These are phyloP conservation scores for Terrapene triunguis DNA, from an alignment of 2,113 vertebrate genomes.

Conservation along the genomic window DNA sequence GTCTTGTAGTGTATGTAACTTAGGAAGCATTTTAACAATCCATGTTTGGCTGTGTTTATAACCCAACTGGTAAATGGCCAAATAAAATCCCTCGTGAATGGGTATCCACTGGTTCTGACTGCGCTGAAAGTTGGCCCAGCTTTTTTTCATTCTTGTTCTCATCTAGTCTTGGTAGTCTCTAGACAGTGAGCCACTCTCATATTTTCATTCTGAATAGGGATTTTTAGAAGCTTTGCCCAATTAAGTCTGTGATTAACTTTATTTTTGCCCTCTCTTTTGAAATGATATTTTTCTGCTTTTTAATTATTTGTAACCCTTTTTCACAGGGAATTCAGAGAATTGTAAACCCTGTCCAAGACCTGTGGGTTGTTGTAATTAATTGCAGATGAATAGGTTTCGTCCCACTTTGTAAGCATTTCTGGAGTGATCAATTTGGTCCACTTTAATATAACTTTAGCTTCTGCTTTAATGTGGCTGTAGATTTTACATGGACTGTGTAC, in stretches of 20 bases:
- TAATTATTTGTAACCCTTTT: constrained; percentile 22
- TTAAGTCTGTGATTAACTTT: constrained; percentile 21
- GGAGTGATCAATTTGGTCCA: constrained; percentile 18
- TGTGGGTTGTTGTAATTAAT: constrained; percentile 61
- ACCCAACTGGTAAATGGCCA: constrained; percentile 34
- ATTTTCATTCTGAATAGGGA: constrained; percentile 30
- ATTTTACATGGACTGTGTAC: constrained; percentile 52
- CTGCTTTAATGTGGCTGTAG: constrained; percentile 56
- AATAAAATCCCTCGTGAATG: constrained; percentile 43
- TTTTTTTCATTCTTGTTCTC: not conserved
- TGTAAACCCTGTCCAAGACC: constrained; percentile 53
- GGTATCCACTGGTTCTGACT: constrained; percentile 36
- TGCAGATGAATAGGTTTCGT: constrained; percentile 48
- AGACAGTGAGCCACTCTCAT: constrained; percentile 33
- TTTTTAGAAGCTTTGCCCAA: constrained; percentile 43
- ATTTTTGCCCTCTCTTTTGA: constrained; percentile 28
- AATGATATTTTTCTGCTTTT: constrained; percentile 26
- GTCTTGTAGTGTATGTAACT: constrained; percentile 6
- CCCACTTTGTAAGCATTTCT: not conserved
- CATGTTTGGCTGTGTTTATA: constrained; percentile 30
- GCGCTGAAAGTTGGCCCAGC: constrained; percentile 10
- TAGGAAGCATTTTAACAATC: constrained; percentile 18
- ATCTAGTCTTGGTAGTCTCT: not conserved
- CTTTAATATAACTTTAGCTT: constrained; percentile 57
- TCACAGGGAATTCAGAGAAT: not conserved